Conservation (phyloP, 2,888 invertebrate genomes). For the Crepidodera aurea region DNA sequence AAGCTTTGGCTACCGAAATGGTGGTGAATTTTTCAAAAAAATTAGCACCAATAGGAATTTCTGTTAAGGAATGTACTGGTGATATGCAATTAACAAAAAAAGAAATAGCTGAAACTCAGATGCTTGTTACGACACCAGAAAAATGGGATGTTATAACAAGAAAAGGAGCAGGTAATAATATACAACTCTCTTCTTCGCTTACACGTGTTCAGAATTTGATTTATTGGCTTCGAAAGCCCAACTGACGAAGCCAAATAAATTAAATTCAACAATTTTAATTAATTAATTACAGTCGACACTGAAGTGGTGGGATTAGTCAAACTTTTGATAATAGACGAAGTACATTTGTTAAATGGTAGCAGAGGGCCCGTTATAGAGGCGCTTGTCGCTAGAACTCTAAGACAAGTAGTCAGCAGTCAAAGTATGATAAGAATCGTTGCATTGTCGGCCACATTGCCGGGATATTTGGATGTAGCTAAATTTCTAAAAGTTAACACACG, state of each 20-base stretch:
- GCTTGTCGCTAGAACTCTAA: conserved; percentile 91
- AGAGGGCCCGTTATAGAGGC: conserved; percentile 98
- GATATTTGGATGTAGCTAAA: conserved; percentile 94
- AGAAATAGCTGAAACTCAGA: conserved; percentile 95
- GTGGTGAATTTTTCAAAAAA: conserved; percentile 90
- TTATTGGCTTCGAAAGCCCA: no score
- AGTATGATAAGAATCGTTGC: conserved; percentile 97
- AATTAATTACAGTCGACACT: conserved; percentile 79
- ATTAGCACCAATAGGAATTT: conserved; percentile 78
- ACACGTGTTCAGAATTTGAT: no score
- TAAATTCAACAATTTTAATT: no score
- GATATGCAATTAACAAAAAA: conserved; percentile 96
- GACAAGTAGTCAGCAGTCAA: conserved; percentile 90
- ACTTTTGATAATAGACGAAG: conserved; percentile 95
- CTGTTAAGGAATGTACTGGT: conserved; percentile 93
- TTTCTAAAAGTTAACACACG: conserved; percentile 94
- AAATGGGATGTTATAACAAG: conserved; percentile 99
- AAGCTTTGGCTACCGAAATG: conserved; percentile 99
- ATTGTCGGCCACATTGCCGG: conserved; percentile 95
- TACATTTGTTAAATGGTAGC: conserved; percentile 95
- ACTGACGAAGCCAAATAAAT: no score
- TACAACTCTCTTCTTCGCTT: no score
- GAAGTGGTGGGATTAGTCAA: conserved; percentile 90
- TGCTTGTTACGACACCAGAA: conserved; percentile 98
- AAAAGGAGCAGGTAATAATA: conserved; percentile 77